Evolutionary conservation across 2,888 invertebrate genomes (phyloP).

Genomic region (Drosophila paranaensis): DNA sequence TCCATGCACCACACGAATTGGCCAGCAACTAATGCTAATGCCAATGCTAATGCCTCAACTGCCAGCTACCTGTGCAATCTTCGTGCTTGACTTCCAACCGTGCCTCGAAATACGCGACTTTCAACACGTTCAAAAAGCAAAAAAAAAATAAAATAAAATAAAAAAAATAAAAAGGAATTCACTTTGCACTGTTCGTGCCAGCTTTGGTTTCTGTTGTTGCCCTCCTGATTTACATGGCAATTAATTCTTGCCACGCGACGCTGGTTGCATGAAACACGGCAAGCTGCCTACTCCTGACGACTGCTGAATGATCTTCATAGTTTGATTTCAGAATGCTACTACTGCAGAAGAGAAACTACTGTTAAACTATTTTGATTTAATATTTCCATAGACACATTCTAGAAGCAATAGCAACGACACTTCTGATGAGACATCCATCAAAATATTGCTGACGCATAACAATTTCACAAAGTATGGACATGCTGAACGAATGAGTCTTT

Average conservation of each 20-base stretch:
- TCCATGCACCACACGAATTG: conserved; percentile 7
- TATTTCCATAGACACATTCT: background rate
- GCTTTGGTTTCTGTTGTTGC: conserved; percentile 34
- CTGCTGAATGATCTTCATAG: conserved; percentile 31
- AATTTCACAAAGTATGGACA: background rate
- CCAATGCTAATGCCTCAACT: conserved; percentile 27
- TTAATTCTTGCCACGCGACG: conserved; percentile 74
- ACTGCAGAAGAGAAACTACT: background rate
- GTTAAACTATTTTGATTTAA: background rate
- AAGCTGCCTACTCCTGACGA: conserved; percentile 5
- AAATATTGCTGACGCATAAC: background rate
- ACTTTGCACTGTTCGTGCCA: conserved; percentile 56
- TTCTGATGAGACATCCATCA: background rate
- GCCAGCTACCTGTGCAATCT: conserved; percentile 25
- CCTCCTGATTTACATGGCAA: conserved; percentile 59
- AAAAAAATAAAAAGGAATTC: conserved; percentile 30
- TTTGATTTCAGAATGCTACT: background rate
- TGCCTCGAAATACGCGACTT: conserved; percentile 29
- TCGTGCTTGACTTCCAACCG: conserved; percentile 33
- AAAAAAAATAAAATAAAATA: background rate
- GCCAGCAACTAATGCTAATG: conserved; percentile 19
- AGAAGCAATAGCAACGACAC: background rate
- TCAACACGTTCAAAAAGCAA: conserved; percentile 45
- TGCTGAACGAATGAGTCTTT: background rate
- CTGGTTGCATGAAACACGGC: conserved; percentile 37